phyloP scores from a whole-genome alignment of 2,113 vertebrate genomes.

The Anguilla japonica region DNA sequence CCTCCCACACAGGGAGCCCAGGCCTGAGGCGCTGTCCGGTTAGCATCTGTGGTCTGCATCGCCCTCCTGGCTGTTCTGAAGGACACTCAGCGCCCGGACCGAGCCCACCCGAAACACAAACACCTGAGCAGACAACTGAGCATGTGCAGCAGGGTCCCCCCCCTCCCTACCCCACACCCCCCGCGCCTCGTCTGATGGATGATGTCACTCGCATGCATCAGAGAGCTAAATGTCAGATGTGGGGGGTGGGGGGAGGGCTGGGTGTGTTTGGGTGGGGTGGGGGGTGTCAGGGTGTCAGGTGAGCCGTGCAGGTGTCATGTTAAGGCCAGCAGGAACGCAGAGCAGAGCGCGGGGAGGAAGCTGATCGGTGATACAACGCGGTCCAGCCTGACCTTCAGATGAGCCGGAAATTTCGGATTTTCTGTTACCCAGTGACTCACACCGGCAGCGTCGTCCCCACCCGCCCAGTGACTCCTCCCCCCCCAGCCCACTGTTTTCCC shows the following conservation, averaged over 20 bases:
- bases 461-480: not conserved
- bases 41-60: not conserved
- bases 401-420: not conserved
- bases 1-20: not conserved
- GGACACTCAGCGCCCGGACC: not conserved
- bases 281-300: too few species aligned
- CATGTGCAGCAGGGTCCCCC: not conserved
- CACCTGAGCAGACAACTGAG: not conserved
- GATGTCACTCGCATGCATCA: not conserved
- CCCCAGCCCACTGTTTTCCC: not conserved
- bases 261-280: too few species aligned
- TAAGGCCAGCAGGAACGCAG: too few species aligned
- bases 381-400: not conserved
- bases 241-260: too few species aligned
- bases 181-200: not conserved
- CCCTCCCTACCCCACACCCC: not conserved
- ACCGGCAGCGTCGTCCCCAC: not conserved
- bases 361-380: not conserved
- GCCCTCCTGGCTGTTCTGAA: not conserved
- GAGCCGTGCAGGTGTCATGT: too few species aligned
- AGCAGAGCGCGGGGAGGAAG: not conserved
- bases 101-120: not conserved
- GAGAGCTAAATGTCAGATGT: not conserved
- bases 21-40: too few species aligned
- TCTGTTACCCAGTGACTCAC: not conserved